Conservation (phyloP, 92 coral and sea anemone genomes). For the Epizoanthus illoricatus region DNA sequence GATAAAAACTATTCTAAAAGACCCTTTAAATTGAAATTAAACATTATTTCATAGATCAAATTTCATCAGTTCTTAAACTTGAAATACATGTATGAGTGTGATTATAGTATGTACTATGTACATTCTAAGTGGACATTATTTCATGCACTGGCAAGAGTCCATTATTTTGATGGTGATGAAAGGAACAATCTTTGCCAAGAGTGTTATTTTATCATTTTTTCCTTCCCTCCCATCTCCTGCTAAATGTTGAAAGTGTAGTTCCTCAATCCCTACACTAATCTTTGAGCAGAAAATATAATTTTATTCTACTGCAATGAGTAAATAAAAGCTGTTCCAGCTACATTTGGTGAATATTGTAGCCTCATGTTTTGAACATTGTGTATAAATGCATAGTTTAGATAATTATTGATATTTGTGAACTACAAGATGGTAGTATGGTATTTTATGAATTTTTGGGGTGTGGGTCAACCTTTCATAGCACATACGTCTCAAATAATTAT, state of each 20-base stretch:
- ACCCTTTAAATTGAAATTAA: neutral
- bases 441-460: constrained; percentile 25
- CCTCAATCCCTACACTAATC: too few relatives aligned
- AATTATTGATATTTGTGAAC: neutral
- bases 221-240: too few relatives aligned
- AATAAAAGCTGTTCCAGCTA: too few relatives aligned
- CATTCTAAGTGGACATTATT: neutral
- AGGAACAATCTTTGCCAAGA: too few relatives aligned
- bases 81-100: constrained; percentile 7
- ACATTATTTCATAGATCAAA: neutral
- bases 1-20: too few relatives aligned
- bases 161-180: neutral
- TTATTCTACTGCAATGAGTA: too few relatives aligned
- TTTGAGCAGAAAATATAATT: too few relatives aligned
- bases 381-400: neutral
- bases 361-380: neutral
- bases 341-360: neutral
- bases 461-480: neutral
- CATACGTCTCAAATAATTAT: neutral
- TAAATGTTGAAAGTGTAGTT: too few relatives aligned
- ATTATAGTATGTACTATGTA: constrained; percentile 27
- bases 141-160: too few relatives aligned
- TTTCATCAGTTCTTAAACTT: neutral
- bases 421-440: neutral
- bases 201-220: too few relatives aligned